Percentiles rank a stretch among this genome's conserved stretches.
Conservation (phyloP, 2,797 vertebrate genomes). For the Xerus rutilus region DNA sequence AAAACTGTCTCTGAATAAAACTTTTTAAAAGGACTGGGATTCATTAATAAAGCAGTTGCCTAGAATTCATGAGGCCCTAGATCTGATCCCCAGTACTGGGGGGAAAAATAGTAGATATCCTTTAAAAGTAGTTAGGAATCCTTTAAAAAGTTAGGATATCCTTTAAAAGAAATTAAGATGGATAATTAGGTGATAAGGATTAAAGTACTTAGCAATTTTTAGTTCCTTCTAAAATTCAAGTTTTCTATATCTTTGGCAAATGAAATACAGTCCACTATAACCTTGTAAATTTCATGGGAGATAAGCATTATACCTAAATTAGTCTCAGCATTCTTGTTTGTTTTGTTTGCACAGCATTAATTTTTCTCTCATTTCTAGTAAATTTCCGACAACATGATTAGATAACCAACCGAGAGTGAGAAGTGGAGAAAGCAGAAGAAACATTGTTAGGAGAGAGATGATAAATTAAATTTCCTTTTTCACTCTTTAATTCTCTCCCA, state of each 20-base stretch:
- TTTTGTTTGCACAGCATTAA: not conserved
- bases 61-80: too few species aligned
- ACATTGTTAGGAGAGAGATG: not conserved
- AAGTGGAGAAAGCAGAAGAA: not conserved
- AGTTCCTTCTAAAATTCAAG: not conserved
- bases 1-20: too few species aligned
- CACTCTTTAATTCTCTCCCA: not conserved
- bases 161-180: not conserved
- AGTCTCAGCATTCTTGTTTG: not conserved
- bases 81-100: too few species aligned
- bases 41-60: too few species aligned
- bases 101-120: not conserved
- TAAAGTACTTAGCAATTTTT: not conserved
- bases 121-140: not conserved
- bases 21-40: too few species aligned
- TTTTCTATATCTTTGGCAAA: not conserved
- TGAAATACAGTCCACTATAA: not conserved
- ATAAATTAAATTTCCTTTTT: not conserved
- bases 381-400: not conserved
- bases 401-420: not conserved
- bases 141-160: not conserved
- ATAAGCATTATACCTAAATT: not conserved
- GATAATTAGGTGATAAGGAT: not conserved
- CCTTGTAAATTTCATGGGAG: not conserved
- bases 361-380: slow-evolving; percentile 29